Base-by-base conservation (phyloP, 1,140 invertebrate genomes). In the Heliconius himera region DNA sequence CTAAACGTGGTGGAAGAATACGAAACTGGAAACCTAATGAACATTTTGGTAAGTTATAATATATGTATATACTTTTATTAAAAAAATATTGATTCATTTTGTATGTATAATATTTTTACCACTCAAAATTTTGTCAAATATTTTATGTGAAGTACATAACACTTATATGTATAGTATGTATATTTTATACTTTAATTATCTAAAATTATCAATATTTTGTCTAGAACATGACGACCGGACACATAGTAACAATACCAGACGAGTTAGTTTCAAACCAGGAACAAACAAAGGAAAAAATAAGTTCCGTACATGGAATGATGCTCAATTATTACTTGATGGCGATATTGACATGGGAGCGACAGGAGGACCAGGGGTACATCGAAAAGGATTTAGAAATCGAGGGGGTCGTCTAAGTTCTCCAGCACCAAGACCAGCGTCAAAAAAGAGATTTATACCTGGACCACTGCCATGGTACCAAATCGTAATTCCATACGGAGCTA, bases 401-500 rank as follows among this genome's bases (percentile, higher is more conserved):
- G 89, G 91, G 8, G 89, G 92, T 13, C 88, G 95, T n/a, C 83
- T 94, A 1, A 90, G 93, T 51, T 95, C 95, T 4, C 95, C 95
- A 38, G 91, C 91, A 4, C 93, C 95, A 13, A 86, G 90, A 81
- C 74, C 85, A 13, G 78, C 84, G 70, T 75, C 81, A 13, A 91
- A 87, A 75, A 91, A 88, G 82, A 95, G 91, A 86, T 92, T 95
- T 22, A 85, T 95, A 38, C 89, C 95, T 87, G 93, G 95, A 29
- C 82, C 92, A 16, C 84, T 95, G 8, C 95, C 94, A 38, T 96
- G 96, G 96, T 97, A 96, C 87, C 95, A 95, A 91, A 93, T 97
- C 9, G 94, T 90, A 33, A 96, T 98, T 83, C 96, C 96, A 29
- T 96, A 96, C 93, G 97, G 97, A 51, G 95, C 96, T 11, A 97